These are phyloP conservation scores for Dipus sagitta DNA, from an alignment of 2,797 vertebrate genomes.

Conservation along the genomic window DNA sequence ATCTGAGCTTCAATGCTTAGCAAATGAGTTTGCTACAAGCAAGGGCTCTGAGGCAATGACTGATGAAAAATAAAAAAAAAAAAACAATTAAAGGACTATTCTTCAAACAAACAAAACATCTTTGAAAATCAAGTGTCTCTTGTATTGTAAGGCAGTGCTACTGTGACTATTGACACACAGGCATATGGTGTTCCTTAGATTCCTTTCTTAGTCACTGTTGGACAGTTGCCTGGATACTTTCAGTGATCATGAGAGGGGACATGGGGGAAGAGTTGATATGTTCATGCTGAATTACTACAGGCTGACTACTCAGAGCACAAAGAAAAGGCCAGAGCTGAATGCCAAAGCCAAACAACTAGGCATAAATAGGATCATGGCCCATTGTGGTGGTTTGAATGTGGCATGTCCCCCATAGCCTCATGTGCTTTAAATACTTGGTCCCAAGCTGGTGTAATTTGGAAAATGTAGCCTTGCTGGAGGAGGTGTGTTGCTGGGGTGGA, in stretches of 20 bases:
- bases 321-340: background rate
- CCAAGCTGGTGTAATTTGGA: no score
- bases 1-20: conserved; percentile 36
- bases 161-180: background rate
- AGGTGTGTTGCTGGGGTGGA: no score
- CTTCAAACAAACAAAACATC: conserved; percentile 47
- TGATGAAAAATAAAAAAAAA: background rate
- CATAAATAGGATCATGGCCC: background rate
- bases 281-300: background rate
- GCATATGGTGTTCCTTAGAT: background rate
- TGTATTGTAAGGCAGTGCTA: background rate
- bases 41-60: background rate
- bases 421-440: no score
- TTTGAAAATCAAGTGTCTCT: conserved; percentile 16
- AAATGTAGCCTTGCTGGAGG: no score
- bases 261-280: background rate
- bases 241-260: background rate
- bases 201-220: background rate
- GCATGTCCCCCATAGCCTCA: no score
- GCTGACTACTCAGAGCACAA: background rate
- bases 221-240: background rate
- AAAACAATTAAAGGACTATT: conserved; percentile 38
- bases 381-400: no score
- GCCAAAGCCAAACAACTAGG: background rate
- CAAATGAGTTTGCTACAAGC: conserved; percentile 24